Evolutionary conservation across 2,888 invertebrate genomes (phyloP).

Genomic region (Ophion obscuratus): DNA sequence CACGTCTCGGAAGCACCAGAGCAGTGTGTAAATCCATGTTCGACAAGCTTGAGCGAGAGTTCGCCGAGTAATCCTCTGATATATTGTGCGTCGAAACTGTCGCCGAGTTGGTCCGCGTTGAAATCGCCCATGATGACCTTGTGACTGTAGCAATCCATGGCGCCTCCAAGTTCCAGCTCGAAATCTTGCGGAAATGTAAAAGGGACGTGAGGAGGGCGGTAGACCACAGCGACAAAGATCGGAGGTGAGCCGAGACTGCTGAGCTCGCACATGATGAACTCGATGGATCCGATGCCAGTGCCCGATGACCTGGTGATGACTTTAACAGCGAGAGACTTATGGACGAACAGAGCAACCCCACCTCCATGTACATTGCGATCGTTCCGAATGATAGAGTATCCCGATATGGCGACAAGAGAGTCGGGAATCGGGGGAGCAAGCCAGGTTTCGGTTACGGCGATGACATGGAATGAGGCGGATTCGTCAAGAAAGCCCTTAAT

Average conservation of each 20-base stretch:
- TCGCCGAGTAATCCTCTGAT: not conserved
- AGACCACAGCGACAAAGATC: not conserved
- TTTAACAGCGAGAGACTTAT: not conserved
- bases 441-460: no score
- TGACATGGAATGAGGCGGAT: no score
- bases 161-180: not conserved
- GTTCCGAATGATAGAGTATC: not conserved
- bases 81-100: no score
- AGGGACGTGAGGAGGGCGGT: not conserved
- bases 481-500: no score
- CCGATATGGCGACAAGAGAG: not conserved
- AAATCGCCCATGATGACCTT: no score
- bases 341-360: not conserved
- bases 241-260: not conserved
- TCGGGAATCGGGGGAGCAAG: no score
- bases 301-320: not conserved
- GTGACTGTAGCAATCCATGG: not conserved
- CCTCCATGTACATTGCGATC: slow-evolving; percentile 3
- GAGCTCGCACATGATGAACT: slow-evolving; percentile 4
- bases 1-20: not conserved
- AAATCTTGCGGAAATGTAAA: not conserved
- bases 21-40: not conserved
- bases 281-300: not conserved
- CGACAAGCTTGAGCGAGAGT: not conserved
- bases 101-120: no score